These are phyloP conservation scores for Pavo muticus DNA, from an alignment of 2,113 vertebrate species.

Conservation along the genomic window DNA sequence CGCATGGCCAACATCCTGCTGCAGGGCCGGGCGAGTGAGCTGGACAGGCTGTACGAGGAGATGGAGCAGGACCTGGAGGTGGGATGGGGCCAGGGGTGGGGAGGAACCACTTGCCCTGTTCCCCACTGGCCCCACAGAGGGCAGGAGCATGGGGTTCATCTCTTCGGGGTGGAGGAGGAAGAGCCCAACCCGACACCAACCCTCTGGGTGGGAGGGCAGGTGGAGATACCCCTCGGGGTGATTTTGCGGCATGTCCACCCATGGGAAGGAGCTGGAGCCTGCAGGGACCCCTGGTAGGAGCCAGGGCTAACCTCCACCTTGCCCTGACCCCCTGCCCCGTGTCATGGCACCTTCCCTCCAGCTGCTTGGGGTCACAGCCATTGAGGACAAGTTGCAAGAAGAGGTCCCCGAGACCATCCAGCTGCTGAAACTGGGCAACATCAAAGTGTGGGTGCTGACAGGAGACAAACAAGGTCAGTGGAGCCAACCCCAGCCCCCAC, in stretches of 20 bases:
- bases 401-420: conserved; percentile 90
- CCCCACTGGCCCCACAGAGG: background rate
- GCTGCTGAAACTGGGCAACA: conserved; percentile 84
- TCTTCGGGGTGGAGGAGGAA: background rate
- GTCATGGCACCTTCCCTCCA: conserved; percentile 39
- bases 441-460: conserved; percentile 95
- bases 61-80: conserved; percentile 90
- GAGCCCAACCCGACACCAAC: background rate
- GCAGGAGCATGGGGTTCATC: accelerated
- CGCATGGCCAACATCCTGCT: conserved; percentile 73
- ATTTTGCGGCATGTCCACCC: background rate
- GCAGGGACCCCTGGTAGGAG: background rate
- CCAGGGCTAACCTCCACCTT: background rate
- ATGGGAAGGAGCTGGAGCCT: background rate
- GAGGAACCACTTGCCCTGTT: background rate
- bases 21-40: conserved; percentile 57
- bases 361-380: conserved; percentile 92
- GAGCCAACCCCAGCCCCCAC: background rate
- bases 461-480: conserved; percentile 94
- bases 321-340: background rate
- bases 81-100: background rate
- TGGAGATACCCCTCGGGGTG: background rate
- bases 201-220: background rate
- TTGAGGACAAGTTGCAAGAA: conserved; percentile 92
- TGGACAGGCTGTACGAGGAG: conserved; percentile 85